Percentiles rank a stretch among this genome's conserved stretches.
phyloP scores from a whole-genome alignment of 2,888 invertebrate species.

The Torymus tubicola region DNA sequence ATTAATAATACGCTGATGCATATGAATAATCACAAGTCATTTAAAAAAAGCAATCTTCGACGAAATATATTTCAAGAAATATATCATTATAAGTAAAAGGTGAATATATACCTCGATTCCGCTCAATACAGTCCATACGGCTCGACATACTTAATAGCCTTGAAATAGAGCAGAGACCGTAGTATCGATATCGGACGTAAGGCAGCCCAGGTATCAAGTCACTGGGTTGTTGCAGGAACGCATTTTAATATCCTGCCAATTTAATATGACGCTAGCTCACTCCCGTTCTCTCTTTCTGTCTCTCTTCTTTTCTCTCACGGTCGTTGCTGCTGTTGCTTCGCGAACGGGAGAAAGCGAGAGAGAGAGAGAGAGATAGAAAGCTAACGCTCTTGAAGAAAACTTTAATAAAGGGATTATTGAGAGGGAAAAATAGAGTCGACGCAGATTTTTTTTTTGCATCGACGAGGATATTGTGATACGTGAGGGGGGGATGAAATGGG shows the following conservation, averaged over 20 bases:
- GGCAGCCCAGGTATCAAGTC: slow-evolving; percentile 31
- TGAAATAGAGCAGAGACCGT: background rate
- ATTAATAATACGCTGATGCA: too few relatives aligned
- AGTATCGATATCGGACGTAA: background rate
- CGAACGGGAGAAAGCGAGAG: background rate
- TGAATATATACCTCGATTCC: background rate
- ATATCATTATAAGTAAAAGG: background rate
- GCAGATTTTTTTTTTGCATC: slow-evolving; percentile 37
- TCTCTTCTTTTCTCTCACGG: background rate
- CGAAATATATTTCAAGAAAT: too few relatives aligned
- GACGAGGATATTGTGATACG: slow-evolving; percentile 44
- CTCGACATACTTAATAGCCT: slow-evolving; percentile 19
- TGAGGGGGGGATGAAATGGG: slow-evolving; percentile 1
- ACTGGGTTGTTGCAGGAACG: slow-evolving; percentile 33
- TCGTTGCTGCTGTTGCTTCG: background rate
- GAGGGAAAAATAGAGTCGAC: slow-evolving; percentile 46
- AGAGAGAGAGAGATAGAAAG: background rate
- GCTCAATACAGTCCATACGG: background rate
- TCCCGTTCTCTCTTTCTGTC: background rate
- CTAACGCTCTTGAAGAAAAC: slow-evolving; percentile 28
- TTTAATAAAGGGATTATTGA: slow-evolving; percentile 58
- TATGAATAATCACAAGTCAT: too few relatives aligned
- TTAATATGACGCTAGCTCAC: slow-evolving; percentile 24
- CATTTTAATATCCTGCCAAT: slow-evolving; percentile 57
- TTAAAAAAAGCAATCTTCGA: too few relatives aligned